Evolutionary conservation across 2,797 vertebrate species (phyloP), one percentile per base, ranked within the genome.

Genomic region (Gambelia wislizenii): DNA sequence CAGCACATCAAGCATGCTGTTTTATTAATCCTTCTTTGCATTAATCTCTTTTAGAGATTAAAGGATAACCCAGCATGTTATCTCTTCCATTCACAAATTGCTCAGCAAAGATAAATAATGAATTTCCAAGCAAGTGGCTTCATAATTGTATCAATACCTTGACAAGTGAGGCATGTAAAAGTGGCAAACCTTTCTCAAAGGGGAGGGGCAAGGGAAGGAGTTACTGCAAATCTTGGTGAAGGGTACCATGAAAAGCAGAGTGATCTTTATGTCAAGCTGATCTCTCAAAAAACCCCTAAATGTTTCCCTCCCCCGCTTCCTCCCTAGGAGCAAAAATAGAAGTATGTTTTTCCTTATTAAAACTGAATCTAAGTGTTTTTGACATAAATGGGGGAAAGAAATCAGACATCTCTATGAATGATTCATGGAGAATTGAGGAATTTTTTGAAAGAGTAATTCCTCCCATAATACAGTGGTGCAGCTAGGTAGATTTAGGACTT

Each of bases 401-500:
- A 76, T 12, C 22, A 0, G 39, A 64, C 33, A 94, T 36, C 56
- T 20, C 4, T 91, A 70, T 75, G 6, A 42, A 89, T 95, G 92
- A 95, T 95, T 95, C 92, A 94, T 61, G 83, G 82, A 74, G 78
- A 90, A n/a, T 14, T 27, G 27, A 18, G 90, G 44, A 18, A 3
- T 67, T 33, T 39, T 18, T 18, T 39, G 5, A 36, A 39, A n/a
- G 64, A 33, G 27, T 67, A n/a, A 67, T 67, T 67, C 64, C 9
- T 72, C 6, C 16, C 69, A 14, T 16, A 72, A 72, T 5, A 4
- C 13, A n/a, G 3, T n/a, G 69, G n/a, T 72, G 36, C n/a, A 72
- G 16, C n/a, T 72, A 39, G 69, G 69, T 36, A 39, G 20, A 36
- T 33, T 69, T 69, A 64, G 56, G 47, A n/a, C n/a, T n/a, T n/a